Base-by-base conservation (phyloP, 2,113 vertebrate genomes). In the Diphyllodes magnificus region DNA sequence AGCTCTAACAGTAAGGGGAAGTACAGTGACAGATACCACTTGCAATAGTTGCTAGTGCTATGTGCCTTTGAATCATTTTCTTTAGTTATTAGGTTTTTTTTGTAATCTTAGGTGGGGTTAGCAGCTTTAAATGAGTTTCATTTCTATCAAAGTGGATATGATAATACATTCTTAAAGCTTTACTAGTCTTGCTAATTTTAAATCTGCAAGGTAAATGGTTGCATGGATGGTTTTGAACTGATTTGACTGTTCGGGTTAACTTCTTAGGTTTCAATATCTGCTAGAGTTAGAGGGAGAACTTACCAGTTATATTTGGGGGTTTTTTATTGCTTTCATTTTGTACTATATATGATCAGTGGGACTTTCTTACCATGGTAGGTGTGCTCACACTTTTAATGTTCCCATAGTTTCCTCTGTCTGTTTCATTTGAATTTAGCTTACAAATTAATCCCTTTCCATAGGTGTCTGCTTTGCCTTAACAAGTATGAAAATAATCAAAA, bases 31-130 rank as follows among this genome's bases (percentile, higher is more conserved):
- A 65, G 75, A 78, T 86, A 66, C 23, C 90, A 87, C 93, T 87
- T 93, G 75, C 82, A 92, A 54, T 94, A 92, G 73, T 94, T 95
- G 65, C 63, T 92, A 82, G 57, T 82, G 30, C 82, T 89, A 91
- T 23, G 91, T 97, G 84, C 88, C 89, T 95, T 95, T 88, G 57
- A 92, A 94, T 65, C 0, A 65, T 69, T 87, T 92, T 71, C 31
- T 77, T 59, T 78, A 66, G 42, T 84, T 8, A 12, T 60, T 73
- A 15, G 6, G 6, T 4, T 28, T 64, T 39, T 64, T 80, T 65
- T 57, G 5, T 92, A 68, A 19, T 35, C 53, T 45, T 93, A 79
- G 37, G 6, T 73, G 44, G 69, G 66, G 28, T 84, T 54, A 72
- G 57, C 40, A 75, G 53, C 61, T 95, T 93, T 86, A 94, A 95